Base-by-base conservation (phyloP, 2,113 vertebrate genomes). In the Polypterus bichir region DNA sequence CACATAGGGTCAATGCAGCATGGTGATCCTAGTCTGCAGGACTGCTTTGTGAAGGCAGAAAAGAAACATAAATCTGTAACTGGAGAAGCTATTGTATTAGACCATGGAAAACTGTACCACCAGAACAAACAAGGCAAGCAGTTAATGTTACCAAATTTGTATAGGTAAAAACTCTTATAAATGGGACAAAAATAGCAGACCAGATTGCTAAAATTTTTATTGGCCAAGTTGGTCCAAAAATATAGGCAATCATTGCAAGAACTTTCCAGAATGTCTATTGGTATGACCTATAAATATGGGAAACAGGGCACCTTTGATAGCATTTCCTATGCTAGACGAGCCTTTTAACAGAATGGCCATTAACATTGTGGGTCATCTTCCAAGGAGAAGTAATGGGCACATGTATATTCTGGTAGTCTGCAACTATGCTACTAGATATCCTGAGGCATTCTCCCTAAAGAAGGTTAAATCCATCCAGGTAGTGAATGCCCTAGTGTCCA, bases 381-480 rank as follows among this genome's bases (percentile, higher is more conserved):
- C 27, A 6, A 44, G n/a, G 6, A 64, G 63, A 10, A 59, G 45
- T 3, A 3, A 44, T 6, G 54, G 63, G 5, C 5, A 59, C 6
- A 6, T 6, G 44, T 53, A 59, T 11, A 59, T 64, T 3, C 6
- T 59, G 6, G 63, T 59, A 1, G 44, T 59, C 1, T 59, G 56
- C 59, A 57, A 64, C 7, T 64, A 64, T 27, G 63, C 63, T 5
- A 64, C 56, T 1, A 9, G 44, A 52, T 64, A 64, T 9, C 48
- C 57, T 3, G 57, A 64, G 47, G 63, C 49, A 7, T 64, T 64
- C 45, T 49, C 56, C 4, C 11, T 59, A 3, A 64, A 45, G 8
- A 44, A 64, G 7, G n/a, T 64, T 44, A 49, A 64, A n/a, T 11
- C 4, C 4, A 46, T 56, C 5, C 57, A 59, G 47, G 46, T 59